A percentile compares a stretch with the other conserved stretches of the same genome.
These are phyloP conservation scores for Drosophila niveifrons DNA, from an alignment of 2,888 invertebrate species.

Conservation along the genomic window DNA sequence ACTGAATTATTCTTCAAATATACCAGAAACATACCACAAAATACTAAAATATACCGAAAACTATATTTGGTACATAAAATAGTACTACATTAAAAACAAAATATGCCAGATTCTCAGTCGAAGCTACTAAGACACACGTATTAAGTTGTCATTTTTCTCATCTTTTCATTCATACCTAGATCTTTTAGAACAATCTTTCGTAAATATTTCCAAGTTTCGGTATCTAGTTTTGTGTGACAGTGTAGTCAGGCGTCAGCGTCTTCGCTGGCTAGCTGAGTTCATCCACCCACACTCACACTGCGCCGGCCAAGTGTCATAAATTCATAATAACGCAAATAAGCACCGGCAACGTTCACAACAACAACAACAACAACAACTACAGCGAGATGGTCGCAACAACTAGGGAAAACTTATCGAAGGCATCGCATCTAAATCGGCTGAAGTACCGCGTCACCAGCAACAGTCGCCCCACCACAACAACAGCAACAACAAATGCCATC, in stretches of 20 bases:
- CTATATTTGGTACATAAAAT: too few species aligned
- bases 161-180: too few species aligned
- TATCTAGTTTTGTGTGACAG: neutral
- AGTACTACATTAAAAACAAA: too few species aligned
- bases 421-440: slow-evolving; percentile 77
- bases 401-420: slow-evolving; percentile 68
- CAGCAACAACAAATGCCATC: slow-evolving; percentile 53
- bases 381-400: neutral
- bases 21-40: too few species aligned
- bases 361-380: slow-evolving; percentile 21
- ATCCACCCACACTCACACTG: slow-evolving; percentile 40
- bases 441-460: slow-evolving; percentile 50
- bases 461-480: slow-evolving; percentile 30
- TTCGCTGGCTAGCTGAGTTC: neutral
- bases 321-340: slow-evolving; percentile 83
- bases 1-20: too few species aligned
- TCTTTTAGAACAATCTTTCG: too few species aligned
- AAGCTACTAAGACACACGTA: too few species aligned
- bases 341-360: slow-evolving; percentile 60
- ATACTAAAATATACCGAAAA: too few species aligned
- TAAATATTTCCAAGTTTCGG: neutral
- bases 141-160: too few species aligned
- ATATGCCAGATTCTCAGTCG: too few species aligned
- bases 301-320: slow-evolving; percentile 77
- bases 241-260: neutral